Percentiles rank a stretch among this genome's conserved stretches.
Evolutionary conservation across 2,888 invertebrate genomes (phyloP).

Genomic region (Oxystoma pomonae): DNA sequence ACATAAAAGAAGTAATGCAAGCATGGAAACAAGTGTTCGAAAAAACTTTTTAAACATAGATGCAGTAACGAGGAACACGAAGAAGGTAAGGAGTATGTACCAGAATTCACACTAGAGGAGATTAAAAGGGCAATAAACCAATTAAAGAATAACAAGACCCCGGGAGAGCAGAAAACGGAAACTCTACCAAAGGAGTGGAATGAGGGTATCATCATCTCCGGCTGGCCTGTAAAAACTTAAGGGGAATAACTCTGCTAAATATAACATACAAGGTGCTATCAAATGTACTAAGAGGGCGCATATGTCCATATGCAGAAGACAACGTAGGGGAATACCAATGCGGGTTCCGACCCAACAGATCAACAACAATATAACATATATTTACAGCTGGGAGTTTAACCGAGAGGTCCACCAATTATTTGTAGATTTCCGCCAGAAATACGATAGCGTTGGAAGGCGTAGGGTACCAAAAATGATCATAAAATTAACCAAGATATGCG

Average conservation of each 20-base stretch:
- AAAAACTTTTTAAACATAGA: neutral
- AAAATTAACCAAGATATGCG: neutral
- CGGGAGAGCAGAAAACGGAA: neutral
- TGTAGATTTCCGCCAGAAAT: neutral
- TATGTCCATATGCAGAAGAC: neutral
- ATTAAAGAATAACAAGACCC: neutral
- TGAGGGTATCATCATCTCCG: neutral
- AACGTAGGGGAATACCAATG: neutral
- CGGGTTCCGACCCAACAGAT: neutral
- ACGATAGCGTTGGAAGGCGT: neutral
- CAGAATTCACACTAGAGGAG: too few species aligned
- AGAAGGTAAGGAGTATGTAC: too few species aligned
- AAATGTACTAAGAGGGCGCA: neutral
- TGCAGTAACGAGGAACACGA: neutral
- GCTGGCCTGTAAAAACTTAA: neutral
- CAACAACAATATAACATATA: neutral
- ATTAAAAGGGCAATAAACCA: too few species aligned
- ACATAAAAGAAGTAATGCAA: neutral
- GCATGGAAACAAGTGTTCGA: neutral
- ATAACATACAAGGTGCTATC: too few species aligned
- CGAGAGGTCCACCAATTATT: neutral
- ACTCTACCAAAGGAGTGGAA: neutral
- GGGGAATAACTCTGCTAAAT: constrained; percentile 1
- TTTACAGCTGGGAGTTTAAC: neutral
- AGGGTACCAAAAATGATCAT: neutral